A percentile compares a stretch with the other conserved stretches of the same genome.
Evolutionary conservation across 2,888 invertebrate genomes (phyloP).

Genomic region (Cryptosula pallasiana): DNA sequence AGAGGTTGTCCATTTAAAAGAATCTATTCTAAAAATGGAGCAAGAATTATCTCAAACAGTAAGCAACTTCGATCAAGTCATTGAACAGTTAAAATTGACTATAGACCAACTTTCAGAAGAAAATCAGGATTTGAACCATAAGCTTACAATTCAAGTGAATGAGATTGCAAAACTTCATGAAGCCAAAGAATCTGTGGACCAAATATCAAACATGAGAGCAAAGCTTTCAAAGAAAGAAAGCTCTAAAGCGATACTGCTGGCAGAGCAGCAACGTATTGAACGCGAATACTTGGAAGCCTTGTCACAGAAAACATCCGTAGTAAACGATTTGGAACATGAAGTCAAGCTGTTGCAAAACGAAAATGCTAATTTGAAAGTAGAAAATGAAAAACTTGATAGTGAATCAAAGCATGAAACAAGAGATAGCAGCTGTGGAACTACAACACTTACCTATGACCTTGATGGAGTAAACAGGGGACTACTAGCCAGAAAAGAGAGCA

Average conservation of each 20-base stretch:
- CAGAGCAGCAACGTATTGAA: neutral
- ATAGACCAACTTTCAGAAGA: neutral
- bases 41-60: neutral
- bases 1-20: neutral
- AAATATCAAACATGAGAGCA: neutral
- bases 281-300: neutral
- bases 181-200: neutral
- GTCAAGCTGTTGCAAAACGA: neutral
- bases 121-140: neutral
- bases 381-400: neutral
- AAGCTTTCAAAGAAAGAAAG: neutral
- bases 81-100: neutral
- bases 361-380: neutral
- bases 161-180: neutral
- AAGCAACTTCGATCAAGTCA: neutral
- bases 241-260: neutral
- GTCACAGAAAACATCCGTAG: neutral
- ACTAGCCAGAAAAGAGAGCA: constrained; percentile 2
- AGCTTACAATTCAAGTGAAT: neutral
- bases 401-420: neutral
- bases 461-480: neutral
- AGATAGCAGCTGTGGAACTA: neutral
- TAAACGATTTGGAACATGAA: neutral
- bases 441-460: neutral
- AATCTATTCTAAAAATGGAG: neutral